Percentiles rank a stretch among this genome's conserved stretches.
These are phyloP conservation scores for Agrochola litura DNA, from an alignment of 2,888 invertebrate genomes.

Conservation along the genomic window DNA sequence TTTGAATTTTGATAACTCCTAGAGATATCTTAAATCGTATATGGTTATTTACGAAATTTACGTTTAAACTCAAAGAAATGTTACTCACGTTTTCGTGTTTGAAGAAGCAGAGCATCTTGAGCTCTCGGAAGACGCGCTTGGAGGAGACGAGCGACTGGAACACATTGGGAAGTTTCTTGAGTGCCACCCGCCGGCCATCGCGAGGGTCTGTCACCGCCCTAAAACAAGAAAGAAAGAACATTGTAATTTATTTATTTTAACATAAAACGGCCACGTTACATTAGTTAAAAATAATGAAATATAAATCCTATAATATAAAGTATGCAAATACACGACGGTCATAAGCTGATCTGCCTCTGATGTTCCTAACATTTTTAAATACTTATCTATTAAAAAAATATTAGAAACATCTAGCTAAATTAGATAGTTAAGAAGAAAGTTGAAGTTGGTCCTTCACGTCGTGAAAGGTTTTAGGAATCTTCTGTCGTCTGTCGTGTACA, in stretches of 20 bases:
- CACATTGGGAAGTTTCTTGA: conserved; percentile 99
- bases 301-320: background rate
- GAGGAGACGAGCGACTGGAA: conserved; percentile 99
- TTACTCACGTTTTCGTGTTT: conserved; percentile 99
- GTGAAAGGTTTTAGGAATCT: background rate
- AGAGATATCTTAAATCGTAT: background rate
- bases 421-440: background rate
- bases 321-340: background rate
- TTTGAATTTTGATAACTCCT: too few species aligned
- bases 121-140: conserved; percentile 99
- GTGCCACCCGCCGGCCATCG: conserved; percentile 99
- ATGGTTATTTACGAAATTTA: background rate
- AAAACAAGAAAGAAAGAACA: conserved; percentile 74
- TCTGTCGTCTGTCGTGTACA: too few species aligned
- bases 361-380: too few species aligned
- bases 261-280: background rate
- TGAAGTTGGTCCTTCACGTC: conserved; percentile 9
- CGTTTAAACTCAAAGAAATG: background rate
- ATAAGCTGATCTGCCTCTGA: background rate
- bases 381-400: too few species aligned
- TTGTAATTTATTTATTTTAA: conserved; percentile 24
- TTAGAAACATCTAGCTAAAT: too few species aligned
- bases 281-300: background rate
- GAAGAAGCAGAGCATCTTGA: conserved; percentile 99
- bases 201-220: conserved; percentile 99